These are phyloP conservation scores for Neolamprologus kungweensis DNA, from an alignment of 2,113 vertebrate species.

Conservation along the genomic window DNA sequence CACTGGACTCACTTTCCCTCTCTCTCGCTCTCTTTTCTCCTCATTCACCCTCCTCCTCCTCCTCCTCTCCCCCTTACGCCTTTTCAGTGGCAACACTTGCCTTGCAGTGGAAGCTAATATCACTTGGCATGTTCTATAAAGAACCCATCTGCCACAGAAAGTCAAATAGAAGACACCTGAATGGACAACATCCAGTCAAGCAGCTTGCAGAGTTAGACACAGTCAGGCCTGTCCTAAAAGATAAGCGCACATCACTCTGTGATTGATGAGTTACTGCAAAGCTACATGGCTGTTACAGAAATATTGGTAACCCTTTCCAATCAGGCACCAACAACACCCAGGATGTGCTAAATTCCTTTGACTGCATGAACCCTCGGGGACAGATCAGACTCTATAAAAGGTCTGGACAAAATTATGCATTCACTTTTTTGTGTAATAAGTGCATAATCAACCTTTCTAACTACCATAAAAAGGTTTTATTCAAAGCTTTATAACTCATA, in stretches of 20 bases:
- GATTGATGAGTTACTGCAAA: neutral
- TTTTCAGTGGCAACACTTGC: conserved; percentile 79
- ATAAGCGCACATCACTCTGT: neutral
- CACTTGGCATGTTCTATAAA: conserved; percentile 79
- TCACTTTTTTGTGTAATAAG: neutral
- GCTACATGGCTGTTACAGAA: neutral
- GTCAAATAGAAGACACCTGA: conserved; percentile 63
- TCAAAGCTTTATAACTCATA: neutral
- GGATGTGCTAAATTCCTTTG: neutral
- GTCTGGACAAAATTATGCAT: neutral
- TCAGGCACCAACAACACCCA: neutral
- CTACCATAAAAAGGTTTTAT: neutral
- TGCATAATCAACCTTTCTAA: neutral
- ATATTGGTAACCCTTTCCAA: neutral
- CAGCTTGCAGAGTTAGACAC: conserved; percentile 39
- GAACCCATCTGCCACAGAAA: conserved; percentile 86
- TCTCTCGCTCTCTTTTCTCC: neutral
- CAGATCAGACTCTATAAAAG: neutral
- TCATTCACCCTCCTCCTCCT: neutral
- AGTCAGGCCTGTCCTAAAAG: conserved; percentile 15
- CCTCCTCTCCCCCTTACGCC: neutral
- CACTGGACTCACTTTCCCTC: conserved; percentile 42
- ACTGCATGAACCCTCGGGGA: neutral
- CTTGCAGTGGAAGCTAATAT: conserved; percentile 82
- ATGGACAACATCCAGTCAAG: conserved; percentile 25